A percentile compares a stretch with the other conserved stretches of the same genome.
Conservation (phyloP, 1,140 invertebrate genomes). For the Physella acuta region DNA sequence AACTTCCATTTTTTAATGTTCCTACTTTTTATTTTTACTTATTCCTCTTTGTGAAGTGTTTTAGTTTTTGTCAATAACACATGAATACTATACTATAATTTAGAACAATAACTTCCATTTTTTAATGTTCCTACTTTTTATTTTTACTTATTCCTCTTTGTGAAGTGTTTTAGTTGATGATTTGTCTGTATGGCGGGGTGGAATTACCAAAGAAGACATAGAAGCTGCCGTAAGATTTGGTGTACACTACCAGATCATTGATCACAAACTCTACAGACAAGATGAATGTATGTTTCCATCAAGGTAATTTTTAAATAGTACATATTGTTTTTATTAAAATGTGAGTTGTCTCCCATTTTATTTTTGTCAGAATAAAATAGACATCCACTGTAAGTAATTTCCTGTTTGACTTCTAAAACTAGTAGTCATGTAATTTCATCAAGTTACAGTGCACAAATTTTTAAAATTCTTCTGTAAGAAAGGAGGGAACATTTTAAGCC, state of each 20-base stretch:
- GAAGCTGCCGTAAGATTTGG: slow-evolving; percentile 31
- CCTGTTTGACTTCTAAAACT: too few relatives aligned
- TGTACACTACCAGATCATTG: slow-evolving; percentile 78
- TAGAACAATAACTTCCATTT: background rate
- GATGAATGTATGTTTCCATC: slow-evolving; percentile 84
- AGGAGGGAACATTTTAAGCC: too few relatives aligned
- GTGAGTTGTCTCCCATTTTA: too few relatives aligned
- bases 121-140: background rate
- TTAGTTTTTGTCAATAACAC: background rate
- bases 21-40: background rate
- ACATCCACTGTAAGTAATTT: too few relatives aligned
- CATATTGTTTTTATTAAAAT: too few relatives aligned
- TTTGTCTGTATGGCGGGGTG: slow-evolving; percentile 70
- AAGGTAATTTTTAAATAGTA: too few relatives aligned
- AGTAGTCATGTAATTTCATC: too few relatives aligned
- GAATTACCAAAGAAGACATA: slow-evolving; percentile 69
- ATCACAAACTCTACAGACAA: slow-evolving; percentile 79
- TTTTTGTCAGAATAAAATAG: too few relatives aligned
- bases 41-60: background rate
- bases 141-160: background rate
- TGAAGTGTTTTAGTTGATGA: slow-evolving; percentile 69
- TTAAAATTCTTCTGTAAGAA: too few relatives aligned
- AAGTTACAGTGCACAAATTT: too few relatives aligned
- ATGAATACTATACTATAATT: background rate
- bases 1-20: background rate